These are phyloP conservation scores for Lepus timidus DNA, from an alignment of 2,113 vertebrate genomes.

Conservation along the genomic window DNA sequence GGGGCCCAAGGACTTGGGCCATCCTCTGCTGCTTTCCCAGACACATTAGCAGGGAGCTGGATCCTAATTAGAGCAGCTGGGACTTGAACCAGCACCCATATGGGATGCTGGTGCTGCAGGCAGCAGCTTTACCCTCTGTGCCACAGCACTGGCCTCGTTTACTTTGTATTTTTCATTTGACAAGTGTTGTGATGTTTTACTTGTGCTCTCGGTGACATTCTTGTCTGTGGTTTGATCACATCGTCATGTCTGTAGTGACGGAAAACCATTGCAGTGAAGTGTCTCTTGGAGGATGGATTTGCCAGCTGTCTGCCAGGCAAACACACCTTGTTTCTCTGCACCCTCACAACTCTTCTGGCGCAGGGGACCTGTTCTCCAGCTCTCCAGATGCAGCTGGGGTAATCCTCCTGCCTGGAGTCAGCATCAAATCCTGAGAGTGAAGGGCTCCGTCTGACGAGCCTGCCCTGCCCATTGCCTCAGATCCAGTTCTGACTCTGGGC, in stretches of 20 bases:
- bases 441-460: background rate
- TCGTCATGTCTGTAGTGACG: slow-evolving; percentile 4
- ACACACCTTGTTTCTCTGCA: background rate
- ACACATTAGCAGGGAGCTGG: too few relatives aligned
- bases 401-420: background rate
- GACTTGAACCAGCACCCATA: too few relatives aligned
- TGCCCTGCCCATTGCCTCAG: background rate
- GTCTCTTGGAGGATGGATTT: background rate
- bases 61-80: too few relatives aligned
- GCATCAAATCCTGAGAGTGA: background rate
- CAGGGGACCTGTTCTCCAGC: background rate
- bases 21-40: too few relatives aligned
- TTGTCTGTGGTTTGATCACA: slow-evolving; percentile 32
- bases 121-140: too few relatives aligned
- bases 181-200: background rate
- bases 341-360: background rate
- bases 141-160: too few relatives aligned
- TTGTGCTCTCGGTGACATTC: background rate
- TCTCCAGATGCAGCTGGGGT: background rate
- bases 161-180: slow-evolving; percentile 50
- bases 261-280: background rate
- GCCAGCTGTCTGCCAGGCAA: background rate
- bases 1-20: too few relatives aligned
- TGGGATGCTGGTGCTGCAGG: too few relatives aligned
- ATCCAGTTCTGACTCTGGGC: background rate